Conservation (phyloP, 1,140 invertebrate species). For the Maconellicoccus hirsutus region DNA sequence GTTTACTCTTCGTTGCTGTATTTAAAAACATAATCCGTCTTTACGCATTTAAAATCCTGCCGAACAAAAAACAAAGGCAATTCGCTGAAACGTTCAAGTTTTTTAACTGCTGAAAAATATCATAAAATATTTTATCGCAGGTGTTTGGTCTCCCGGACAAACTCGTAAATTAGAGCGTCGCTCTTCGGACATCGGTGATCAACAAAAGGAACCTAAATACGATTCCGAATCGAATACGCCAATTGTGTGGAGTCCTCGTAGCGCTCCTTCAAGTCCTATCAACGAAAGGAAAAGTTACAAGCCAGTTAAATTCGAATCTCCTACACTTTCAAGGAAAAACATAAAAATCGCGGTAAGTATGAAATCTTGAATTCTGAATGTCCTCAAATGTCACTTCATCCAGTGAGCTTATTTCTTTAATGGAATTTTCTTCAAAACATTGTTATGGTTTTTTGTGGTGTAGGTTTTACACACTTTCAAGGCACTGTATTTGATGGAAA, state of each 20-base stretch:
- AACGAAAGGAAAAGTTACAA: constrained; percentile 53
- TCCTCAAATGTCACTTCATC: not conserved
- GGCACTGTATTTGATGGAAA: no score
- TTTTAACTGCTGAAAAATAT: no score
- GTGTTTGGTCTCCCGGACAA: constrained; percentile 37
- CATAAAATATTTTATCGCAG: constrained; percentile 29
- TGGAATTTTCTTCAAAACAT: no score
- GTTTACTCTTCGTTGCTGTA: no score
- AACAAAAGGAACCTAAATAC: constrained; percentile 23
- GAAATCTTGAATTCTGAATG: not conserved
- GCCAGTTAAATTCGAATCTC: constrained; percentile 63
- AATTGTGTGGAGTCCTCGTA: constrained; percentile 61
- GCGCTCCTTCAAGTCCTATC: constrained; percentile 48
- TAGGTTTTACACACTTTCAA: no score
- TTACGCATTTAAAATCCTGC: no score
- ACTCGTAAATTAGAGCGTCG: constrained; percentile 30
- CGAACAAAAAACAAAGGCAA: no score
- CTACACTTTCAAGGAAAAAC: constrained; percentile 45
- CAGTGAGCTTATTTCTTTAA: no score
- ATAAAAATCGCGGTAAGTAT: constrained; percentile 18
- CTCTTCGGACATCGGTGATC: constrained; percentile 23
- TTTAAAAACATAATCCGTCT: no score
- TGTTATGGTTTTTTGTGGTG: no score
- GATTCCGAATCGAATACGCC: constrained; percentile 38
- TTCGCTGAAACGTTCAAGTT: no score